A percentile compares a stretch with the other conserved stretches of the same genome.
phyloP scores from a whole-genome alignment of 2,113 vertebrate genomes.

The Pterophyllum scalare region DNA sequence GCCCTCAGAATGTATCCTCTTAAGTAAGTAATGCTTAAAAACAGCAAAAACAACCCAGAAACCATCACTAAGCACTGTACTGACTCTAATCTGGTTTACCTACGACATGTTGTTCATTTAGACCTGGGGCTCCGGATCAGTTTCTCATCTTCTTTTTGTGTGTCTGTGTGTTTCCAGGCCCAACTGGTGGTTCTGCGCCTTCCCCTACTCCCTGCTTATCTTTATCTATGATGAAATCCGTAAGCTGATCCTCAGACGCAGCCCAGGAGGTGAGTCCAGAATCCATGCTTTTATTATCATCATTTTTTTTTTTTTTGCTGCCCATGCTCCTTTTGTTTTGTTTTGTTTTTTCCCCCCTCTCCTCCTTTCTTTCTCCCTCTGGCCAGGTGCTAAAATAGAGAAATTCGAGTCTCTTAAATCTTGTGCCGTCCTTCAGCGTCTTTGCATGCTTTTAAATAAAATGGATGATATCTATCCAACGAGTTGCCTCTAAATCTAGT shows the following conservation, averaged over 20 bases:
- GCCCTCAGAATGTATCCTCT: slow-evolving; percentile 87
- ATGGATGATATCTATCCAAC: background rate
- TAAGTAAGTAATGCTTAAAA: slow-evolving; percentile 73
- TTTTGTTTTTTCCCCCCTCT: background rate
- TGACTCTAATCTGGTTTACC: slow-evolving; percentile 6
- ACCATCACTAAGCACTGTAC: background rate
- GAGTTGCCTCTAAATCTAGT: background rate
- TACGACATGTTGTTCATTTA: slow-evolving; percentile 11
- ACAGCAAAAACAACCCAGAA: no score
- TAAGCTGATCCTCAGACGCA: slow-evolving; percentile 85
- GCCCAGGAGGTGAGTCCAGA: slow-evolving; percentile 82
- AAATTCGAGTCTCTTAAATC: background rate
- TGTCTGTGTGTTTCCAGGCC: slow-evolving; percentile 67
- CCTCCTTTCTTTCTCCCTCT: background rate
- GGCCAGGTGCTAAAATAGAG: background rate
- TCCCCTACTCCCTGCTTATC: slow-evolving; percentile 86
- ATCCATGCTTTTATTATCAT: slow-evolving; percentile 36
- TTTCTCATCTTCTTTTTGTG: slow-evolving; percentile 23
- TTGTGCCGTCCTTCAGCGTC: background rate
- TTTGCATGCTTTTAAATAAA: background rate
- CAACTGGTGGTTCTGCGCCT: slow-evolving; percentile 88
- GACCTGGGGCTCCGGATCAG: slow-evolving; percentile 17
- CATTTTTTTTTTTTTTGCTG: slow-evolving; percentile 1
- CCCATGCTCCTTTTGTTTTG: background rate
- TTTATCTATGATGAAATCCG: slow-evolving; percentile 88